Conservation (phyloP, 2,888 invertebrate species). For the Cacoxenus indagator region DNA sequence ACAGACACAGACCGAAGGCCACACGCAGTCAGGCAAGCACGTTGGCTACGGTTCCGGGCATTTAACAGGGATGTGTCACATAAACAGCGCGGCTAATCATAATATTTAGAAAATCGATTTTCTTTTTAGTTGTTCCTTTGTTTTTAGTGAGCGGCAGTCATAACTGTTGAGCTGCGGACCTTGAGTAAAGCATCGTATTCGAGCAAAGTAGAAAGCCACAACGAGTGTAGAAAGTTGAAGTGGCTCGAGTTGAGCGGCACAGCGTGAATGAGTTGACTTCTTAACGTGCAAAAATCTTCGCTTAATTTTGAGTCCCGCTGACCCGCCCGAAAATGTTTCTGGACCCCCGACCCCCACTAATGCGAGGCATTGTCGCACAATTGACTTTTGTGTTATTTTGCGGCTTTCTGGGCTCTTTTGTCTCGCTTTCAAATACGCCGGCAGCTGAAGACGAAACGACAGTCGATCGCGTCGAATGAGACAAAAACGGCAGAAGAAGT, state of each 20-base stretch:
- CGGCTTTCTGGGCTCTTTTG: conserved; percentile 33
- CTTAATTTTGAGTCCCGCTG: background rate
- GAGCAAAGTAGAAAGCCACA: conserved; percentile 50
- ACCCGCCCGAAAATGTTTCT: too few species aligned
- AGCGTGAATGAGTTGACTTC: too few species aligned
- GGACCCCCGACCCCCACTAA: background rate
- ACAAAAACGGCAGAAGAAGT: conserved; percentile 36
- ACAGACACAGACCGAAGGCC: background rate
- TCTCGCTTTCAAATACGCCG: conserved; percentile 11
- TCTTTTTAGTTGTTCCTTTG: too few species aligned
- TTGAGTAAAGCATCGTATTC: background rate
- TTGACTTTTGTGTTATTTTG: conserved; percentile 43
- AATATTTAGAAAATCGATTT: conserved; percentile 51
- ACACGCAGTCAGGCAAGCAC: conserved; percentile 16
- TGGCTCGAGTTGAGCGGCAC: background rate
- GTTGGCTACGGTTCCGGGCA: conserved; percentile 43
- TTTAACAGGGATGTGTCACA: conserved; percentile 38
- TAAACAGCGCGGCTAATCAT: conserved; percentile 42
- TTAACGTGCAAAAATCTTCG: too few species aligned
- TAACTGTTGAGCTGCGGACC: conserved; percentile 12
- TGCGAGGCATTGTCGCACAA: background rate
- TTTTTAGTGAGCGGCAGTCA: conserved; percentile 52
- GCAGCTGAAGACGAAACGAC: conserved; percentile 7
- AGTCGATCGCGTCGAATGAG: background rate
- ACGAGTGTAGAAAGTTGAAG: conserved; percentile 36